These are phyloP conservation scores for Catocala fraxini DNA, from an alignment of 2,888 invertebrate species.

Conservation along the genomic window DNA sequence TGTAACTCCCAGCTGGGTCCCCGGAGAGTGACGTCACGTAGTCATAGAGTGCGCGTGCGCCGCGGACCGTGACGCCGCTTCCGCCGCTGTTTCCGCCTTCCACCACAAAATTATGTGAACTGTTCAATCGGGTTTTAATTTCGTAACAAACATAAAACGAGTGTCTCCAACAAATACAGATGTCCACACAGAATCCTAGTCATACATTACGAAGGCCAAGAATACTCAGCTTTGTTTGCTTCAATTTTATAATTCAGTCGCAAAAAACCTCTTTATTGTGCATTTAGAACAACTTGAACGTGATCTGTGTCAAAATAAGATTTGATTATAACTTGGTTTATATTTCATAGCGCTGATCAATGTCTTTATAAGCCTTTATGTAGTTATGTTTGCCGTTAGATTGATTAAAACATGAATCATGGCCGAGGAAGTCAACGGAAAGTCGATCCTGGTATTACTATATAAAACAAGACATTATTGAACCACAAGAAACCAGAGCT, in stretches of 20 bases:
- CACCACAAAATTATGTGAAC: slow-evolving; percentile 77
- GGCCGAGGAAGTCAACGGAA: slow-evolving; percentile 59
- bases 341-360: slow-evolving; percentile 18
- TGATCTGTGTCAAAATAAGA: slow-evolving; percentile 44
- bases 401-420: slow-evolving; percentile 46
- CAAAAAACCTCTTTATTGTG: slow-evolving; percentile 40
- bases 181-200: slow-evolving; percentile 20
- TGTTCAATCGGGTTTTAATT: slow-evolving; percentile 74
- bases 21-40: slow-evolving; percentile 71
- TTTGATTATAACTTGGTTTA: slow-evolving; percentile 33
- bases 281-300: slow-evolving; percentile 38
- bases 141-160: slow-evolving; percentile 54
- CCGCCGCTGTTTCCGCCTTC: slow-evolving; percentile 83
- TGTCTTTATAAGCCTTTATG: slow-evolving; percentile 15
- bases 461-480: slow-evolving; percentile 59
- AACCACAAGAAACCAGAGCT: slow-evolving; percentile 74
- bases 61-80: slow-evolving; percentile 81
- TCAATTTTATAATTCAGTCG: slow-evolving; percentile 16
- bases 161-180: slow-evolving; percentile 24
- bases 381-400: slow-evolving; percentile 30
- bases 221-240: slow-evolving; percentile 35
- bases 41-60: slow-evolving; percentile 70
- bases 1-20: slow-evolving; percentile 57
- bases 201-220: slow-evolving; percentile 41
- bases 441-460: slow-evolving; percentile 58